Base-by-base conservation (phyloP, 2,113 vertebrate species). In the Anarhynchus alexandrinus region DNA sequence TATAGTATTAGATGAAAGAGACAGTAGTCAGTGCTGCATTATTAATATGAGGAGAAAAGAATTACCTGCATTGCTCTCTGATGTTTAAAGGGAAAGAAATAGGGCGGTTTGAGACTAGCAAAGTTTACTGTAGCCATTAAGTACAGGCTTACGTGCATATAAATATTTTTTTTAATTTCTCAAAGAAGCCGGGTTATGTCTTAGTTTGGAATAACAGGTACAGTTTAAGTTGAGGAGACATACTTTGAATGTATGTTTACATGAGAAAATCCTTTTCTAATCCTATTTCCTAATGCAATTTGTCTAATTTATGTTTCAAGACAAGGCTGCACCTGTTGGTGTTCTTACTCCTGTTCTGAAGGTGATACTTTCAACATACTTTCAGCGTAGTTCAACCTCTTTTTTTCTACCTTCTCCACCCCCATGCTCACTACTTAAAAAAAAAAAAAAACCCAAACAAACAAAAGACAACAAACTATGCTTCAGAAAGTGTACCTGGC, bases 231-330 rank as follows among this genome's bases (percentile, higher is more conserved):
- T 86, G 42, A 81, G 54, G 42, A 81, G n/a, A 36, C 30, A 19
- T 32, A 52, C 7, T 76, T 67, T 43, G 34, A 83, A 70, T 66
- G 64, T 12, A 18, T 74, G 55, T 88, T 95, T 86, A 7, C 51
- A 62, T 86, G 40, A 91, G 47, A 91, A 96, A 87, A 94, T 94
- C 29, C 18, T 76, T 82, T 93, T 91, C 29, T 87, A 94, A 76
- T 93, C 43, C 47, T 34, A 11, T 88, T 90, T 84, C 55, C 51
- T 86, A 81, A 71, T 89, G 52, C 47, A 87, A 19, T 91, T 95
- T 87, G 83, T 86, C 42, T 86, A 59, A 62, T 67, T 94, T 80
- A 40, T 84, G 20, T 49, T 65, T 90, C 40, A 88, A 82, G 85
- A 15, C 19, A 12, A 18, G 71, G 30, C 73, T 84, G 77, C 69